Conservation (phyloP, 2,888 invertebrate species). For the Scelioninae gen. 1 region DNA sequence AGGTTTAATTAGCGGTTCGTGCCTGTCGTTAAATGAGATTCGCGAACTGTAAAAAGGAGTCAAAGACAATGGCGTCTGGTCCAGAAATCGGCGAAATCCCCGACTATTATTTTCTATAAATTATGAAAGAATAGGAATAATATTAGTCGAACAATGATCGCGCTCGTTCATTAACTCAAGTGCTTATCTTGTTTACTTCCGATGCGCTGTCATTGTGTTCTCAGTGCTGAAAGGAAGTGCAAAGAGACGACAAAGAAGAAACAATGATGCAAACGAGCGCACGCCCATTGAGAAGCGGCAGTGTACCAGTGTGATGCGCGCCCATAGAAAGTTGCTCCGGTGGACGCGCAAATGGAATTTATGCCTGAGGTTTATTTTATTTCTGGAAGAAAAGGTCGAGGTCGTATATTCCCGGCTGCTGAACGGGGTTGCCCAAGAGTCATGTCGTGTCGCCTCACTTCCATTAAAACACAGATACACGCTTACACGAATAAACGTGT, state of each 20-base stretch:
- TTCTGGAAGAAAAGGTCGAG: slow-evolving; percentile 69
- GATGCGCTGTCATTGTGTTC: slow-evolving; percentile 58
- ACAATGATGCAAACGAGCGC: slow-evolving; percentile 68
- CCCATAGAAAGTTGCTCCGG: slow-evolving; percentile 60
- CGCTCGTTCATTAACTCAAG: slow-evolving; percentile 62
- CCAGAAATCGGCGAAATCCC: slow-evolving; percentile 43
- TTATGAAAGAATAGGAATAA: slow-evolving; percentile 61
- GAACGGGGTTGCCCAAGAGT: slow-evolving; percentile 59
- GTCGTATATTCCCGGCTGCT: slow-evolving; percentile 66
- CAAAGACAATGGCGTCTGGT: slow-evolving; percentile 44
- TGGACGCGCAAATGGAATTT: slow-evolving; percentile 65
- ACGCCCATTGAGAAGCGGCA: slow-evolving; percentile 51
- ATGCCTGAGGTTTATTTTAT: slow-evolving; percentile 68
- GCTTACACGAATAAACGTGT: slow-evolving; percentile 56
- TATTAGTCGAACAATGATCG: slow-evolving; percentile 59
- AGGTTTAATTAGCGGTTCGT: slow-evolving; percentile 50
- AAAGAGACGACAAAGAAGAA: slow-evolving; percentile 59
- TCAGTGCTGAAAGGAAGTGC: slow-evolving; percentile 49
- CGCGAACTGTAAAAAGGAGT: slow-evolving; percentile 18
- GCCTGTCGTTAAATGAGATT: slow-evolving; percentile 27
- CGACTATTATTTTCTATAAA: slow-evolving; percentile 53
- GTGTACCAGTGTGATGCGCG: slow-evolving; percentile 44
- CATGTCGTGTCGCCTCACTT: slow-evolving; percentile 58
- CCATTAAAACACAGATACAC: slow-evolving; percentile 61
- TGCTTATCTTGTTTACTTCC: slow-evolving; percentile 59